Evolutionary conservation across 2,797 vertebrate genomes (phyloP).

Genomic region (Hylomyscus alleni): DNA sequence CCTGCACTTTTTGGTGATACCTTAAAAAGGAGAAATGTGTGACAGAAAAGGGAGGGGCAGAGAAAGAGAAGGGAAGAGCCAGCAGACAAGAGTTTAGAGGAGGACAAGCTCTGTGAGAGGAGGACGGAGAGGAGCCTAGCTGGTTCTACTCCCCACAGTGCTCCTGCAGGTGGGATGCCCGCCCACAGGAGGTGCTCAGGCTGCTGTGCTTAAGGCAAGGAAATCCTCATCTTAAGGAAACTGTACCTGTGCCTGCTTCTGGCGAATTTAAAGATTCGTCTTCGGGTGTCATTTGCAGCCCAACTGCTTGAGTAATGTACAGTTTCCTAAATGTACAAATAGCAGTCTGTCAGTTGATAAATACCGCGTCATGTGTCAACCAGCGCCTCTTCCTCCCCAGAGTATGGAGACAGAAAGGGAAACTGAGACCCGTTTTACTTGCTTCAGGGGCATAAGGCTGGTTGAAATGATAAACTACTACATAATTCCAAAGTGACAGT

Average conservation of each 20-base stretch:
- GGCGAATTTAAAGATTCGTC: slow-evolving; percentile 65
- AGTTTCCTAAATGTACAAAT: slow-evolving; percentile 82
- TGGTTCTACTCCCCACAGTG: background rate
- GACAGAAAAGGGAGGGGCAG: too few relatives aligned
- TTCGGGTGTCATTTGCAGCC: slow-evolving; percentile 69
- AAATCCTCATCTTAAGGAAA: background rate
- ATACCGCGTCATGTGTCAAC: background rate
- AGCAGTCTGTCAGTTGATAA: background rate
- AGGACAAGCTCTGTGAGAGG: background rate
- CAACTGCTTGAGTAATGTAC: slow-evolving; percentile 85
- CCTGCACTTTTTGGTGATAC: background rate
- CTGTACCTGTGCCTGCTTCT: slow-evolving; percentile 85
- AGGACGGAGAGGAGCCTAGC: background rate
- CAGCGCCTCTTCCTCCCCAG: background rate
- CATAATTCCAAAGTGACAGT: background rate
- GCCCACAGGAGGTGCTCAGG: background rate
- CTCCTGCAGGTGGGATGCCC: background rate
- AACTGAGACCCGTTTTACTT: background rate
- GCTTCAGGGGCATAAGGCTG: background rate
- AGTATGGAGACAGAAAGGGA: background rate
- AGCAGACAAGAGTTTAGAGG: background rate
- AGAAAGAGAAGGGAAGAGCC: background rate
- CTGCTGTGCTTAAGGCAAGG: background rate
- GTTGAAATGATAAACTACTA: background rate
- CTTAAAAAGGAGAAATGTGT: background rate